Conservation (phyloP, 2,797 vertebrate species). For the Momotus momota region DNA sequence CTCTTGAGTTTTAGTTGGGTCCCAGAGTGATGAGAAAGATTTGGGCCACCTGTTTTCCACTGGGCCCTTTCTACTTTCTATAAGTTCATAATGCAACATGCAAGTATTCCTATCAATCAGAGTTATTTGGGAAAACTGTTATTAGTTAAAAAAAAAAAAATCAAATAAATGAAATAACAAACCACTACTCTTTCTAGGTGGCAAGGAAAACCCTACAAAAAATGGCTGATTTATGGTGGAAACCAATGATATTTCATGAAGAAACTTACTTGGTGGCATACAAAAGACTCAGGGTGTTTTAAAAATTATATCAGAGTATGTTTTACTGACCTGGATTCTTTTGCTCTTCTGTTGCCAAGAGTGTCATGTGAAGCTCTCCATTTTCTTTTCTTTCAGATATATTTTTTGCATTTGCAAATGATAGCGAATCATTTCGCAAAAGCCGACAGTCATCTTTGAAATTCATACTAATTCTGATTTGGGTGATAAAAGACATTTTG, state of each 20-base stretch:
- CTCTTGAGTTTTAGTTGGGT: conserved; percentile 38
- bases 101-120: conserved; percentile 14
- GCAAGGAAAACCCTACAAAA: neutral
- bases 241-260: neutral
- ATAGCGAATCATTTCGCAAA: neutral
- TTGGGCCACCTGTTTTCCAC: conserved; percentile 70
- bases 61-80: conserved; percentile 17
- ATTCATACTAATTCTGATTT: neutral
- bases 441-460: neutral
- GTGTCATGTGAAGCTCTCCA: neutral
- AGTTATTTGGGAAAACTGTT: conserved; percentile 40
- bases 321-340: neutral
- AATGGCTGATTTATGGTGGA: neutral
- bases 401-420: neutral
- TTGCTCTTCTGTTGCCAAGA: neutral
- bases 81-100: neutral
- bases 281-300: neutral
- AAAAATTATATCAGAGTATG: neutral
- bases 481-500: neutral
- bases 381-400: neutral
- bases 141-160: conserved; percentile 11
- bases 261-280: neutral
- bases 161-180: neutral
- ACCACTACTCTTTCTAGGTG: neutral
- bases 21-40: conserved; percentile 12